Percentiles rank a stretch among this genome's conserved stretches.
Conservation (phyloP, 2,888 invertebrate genomes). For the Acrocyrtus sp. region DNA sequence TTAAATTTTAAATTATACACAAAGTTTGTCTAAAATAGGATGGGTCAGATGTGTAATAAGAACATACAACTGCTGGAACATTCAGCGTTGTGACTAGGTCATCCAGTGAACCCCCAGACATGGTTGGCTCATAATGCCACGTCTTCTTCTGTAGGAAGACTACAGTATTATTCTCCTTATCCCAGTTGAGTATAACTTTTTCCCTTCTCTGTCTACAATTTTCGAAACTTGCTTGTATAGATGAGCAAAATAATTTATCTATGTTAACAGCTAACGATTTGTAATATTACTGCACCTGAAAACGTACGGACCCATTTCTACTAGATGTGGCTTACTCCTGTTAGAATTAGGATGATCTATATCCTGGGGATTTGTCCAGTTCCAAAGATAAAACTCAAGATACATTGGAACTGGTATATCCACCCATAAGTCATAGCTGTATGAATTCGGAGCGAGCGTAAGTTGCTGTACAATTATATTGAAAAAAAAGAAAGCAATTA, state of each 20-base stretch:
- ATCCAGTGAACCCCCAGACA: constrained; percentile 76
- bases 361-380: constrained; percentile 81
- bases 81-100: constrained; percentile 81
- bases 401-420: constrained; percentile 86
- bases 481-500: no score
- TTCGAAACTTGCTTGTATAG: no score
- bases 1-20: no score
- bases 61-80: constrained; percentile 80
- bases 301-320: constrained; percentile 75
- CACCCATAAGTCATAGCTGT: constrained; percentile 79
- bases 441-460: constrained; percentile 72
- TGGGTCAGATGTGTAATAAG: no score
- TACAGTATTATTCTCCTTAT: constrained; percentile 76
- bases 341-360: constrained; percentile 68
- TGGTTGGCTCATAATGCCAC: constrained; percentile 78
- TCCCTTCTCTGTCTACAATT: constrained; percentile 67
- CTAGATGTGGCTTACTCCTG: constrained; percentile 55
- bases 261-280: no score
- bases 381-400: constrained; percentile 78
- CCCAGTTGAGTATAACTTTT: constrained; percentile 73
- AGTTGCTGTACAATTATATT: constrained; percentile 72
- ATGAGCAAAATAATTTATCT: no score
- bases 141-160: constrained; percentile 79
- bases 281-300: no score
- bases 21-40: no score